Base-by-base conservation (phyloP, 2,888 invertebrate species). In the Drosophila buzzatii region DNA sequence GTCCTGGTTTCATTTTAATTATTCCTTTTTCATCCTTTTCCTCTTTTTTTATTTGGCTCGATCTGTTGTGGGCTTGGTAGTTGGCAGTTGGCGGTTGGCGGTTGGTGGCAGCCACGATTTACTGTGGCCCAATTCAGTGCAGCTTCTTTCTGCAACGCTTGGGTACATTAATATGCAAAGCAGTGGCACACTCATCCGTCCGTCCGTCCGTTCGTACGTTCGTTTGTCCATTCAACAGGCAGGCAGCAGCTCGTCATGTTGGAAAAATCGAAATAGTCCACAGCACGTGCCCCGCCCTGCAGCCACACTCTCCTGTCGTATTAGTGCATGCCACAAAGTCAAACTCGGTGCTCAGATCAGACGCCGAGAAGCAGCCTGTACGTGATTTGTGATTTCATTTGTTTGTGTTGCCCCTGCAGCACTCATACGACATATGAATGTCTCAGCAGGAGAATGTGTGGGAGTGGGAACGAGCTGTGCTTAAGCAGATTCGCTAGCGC, bases 111-210 rank as follows among this genome's bases (percentile, higher is more conserved):
- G 59, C 60, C 55, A 47, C 61, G 68, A 58, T 75, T 61, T 42
- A 37, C 60, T 70, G 37, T 27, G 51, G 45, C 16, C 1, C 16
- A 35, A 37, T 70, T 51, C 65, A 31, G 53, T 65, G 58, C 73
- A 67, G 59, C 51, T 67, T 70, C 58, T 61, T 58, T 27, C 18
- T 65, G 73, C 55, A 56, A 33, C 44, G 60, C 65, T 60, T 37
- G 63, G 20, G 7, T 14, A 35, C 49, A 91, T 91, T 90, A 87
- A 82, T 82, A 91, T 90, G 89, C 90, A 87, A 84, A 87, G 67
- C 77, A 77, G 73, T 65, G 52, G 14, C 45, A 20, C 35, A 33
- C 61, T 68, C 74, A 56, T 59, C 74, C 44, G 70, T 55, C 53
- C 60, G 27, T 27, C 33, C 47, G 61, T 47, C 49, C 42, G 41